phyloP scores from a whole-genome alignment of 2,888 invertebrate genomes.

The Didymodactylos carnosus region DNA sequence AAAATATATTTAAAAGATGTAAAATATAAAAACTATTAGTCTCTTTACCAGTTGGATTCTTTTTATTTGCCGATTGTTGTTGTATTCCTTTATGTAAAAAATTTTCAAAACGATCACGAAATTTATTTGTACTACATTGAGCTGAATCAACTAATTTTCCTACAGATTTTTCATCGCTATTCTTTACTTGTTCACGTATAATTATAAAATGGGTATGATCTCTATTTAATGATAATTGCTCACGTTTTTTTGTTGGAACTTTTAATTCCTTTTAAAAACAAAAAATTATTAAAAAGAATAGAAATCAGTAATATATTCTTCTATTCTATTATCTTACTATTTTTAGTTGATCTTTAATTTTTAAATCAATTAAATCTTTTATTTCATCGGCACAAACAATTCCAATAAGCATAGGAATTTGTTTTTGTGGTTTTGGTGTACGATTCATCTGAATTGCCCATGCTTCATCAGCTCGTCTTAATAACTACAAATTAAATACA shows the following conservation, averaged over 20 bases:
- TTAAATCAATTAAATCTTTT: not conserved
- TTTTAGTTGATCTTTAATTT: not conserved
- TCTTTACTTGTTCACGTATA: not conserved
- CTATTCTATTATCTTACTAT: not conserved
- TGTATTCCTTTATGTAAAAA: not conserved
- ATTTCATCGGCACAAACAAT: not conserved
- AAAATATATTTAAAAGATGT: too few relatives aligned
- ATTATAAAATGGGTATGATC: constrained; percentile 14
- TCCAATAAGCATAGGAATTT: not conserved
- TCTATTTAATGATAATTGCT: not conserved
- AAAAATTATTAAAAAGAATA: not conserved
- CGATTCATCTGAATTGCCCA: not conserved
- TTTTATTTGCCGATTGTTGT: not conserved
- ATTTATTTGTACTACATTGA: not conserved
- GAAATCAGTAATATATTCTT: not conserved
- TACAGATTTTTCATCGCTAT: not conserved
- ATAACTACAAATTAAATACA: too few relatives aligned
- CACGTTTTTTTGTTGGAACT: not conserved
- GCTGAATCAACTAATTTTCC: not conserved
- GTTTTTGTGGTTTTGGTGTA: not conserved
- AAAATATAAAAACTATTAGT: too few relatives aligned
- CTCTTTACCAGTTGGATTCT: not conserved
- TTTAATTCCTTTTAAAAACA: not conserved
- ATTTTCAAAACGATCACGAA: not conserved
- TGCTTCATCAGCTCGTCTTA: not conserved